A percentile compares a stretch with the other conserved stretches of the same genome.
Conservation (phyloP, 2,113 vertebrate species). For the Hippocampus barbouri region DNA sequence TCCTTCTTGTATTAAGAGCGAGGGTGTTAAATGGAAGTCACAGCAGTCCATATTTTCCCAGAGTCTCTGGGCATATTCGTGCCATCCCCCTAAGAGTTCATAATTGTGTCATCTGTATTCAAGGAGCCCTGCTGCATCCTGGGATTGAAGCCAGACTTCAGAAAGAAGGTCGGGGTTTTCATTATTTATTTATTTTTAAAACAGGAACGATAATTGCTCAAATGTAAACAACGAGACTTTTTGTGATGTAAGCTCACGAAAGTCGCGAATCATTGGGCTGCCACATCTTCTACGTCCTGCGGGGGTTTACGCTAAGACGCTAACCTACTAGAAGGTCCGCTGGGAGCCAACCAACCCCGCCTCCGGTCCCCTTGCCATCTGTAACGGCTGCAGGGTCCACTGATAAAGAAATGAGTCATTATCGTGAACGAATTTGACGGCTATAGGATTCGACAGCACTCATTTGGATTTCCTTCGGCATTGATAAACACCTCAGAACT, state of each 20-base stretch:
- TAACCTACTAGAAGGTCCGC: conserved; percentile 36
- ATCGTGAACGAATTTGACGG: conserved; percentile 60
- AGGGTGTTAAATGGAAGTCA: conserved; percentile 29
- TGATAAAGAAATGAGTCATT: conserved; percentile 60
- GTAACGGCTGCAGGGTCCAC: conserved; percentile 36
- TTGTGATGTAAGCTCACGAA: not conserved
- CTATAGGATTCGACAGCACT: conserved; percentile 58
- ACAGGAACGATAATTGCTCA: not conserved
- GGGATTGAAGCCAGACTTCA: conserved; percentile 30
- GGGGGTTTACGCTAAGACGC: not conserved
- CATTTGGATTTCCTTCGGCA: too few relatives aligned
- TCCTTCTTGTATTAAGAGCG: conserved; percentile 18
- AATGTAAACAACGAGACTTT: not conserved
- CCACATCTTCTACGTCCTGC: not conserved
- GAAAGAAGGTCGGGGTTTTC: not conserved
- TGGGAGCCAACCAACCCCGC: conserved; percentile 16
- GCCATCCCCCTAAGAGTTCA: conserved; percentile 54
- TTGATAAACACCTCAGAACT: too few relatives aligned
- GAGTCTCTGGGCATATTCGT: conserved; percentile 54
- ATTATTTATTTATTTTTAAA: not conserved
- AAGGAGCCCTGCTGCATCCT: conserved; percentile 31
- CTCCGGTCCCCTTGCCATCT: conserved; percentile 24
- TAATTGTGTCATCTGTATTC: conserved; percentile 61
- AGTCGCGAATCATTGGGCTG: not conserved
- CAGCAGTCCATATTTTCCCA: conserved; percentile 32